phyloP scores from a whole-genome alignment of 2,113 vertebrate species.

The Plotosus lineatus region DNA sequence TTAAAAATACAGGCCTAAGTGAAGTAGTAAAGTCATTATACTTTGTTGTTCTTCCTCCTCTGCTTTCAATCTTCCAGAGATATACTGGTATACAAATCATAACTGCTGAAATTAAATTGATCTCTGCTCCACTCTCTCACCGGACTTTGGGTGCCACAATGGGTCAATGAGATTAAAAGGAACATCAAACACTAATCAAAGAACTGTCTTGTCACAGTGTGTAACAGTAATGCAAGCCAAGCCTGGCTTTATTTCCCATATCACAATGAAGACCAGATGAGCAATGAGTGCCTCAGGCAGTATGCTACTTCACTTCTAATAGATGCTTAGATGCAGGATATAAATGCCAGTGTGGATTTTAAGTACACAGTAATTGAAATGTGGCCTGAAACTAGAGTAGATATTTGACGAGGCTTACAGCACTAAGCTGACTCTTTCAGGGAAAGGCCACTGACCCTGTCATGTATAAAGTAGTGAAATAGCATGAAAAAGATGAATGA shows the following conservation, averaged over 20 bases:
- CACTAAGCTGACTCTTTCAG: not conserved
- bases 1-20: not conserved
- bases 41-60: not conserved
- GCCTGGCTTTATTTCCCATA: constrained; percentile 1
- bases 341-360: not conserved
- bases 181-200: constrained; percentile 22
- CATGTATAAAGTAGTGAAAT: too few species aligned
- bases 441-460: not conserved
- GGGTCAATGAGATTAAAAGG: constrained; percentile 22
- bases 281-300: not conserved
- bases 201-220: not conserved
- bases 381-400: not conserved
- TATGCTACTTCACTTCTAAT: constrained; percentile 4
- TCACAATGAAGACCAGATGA: constrained; percentile 22
- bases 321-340: not conserved
- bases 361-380: not conserved
- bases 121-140: not conserved
- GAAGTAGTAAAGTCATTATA: not conserved
- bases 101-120: not conserved
- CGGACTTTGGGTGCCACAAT: not conserved
- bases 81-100: not conserved
- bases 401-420: not conserved
- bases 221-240: constrained; percentile 9
- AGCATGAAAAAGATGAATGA: not conserved
- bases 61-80: not conserved